Evolutionary conservation across 2,888 invertebrate species (phyloP).

Genomic region (Silvanus unidentatus): DNA sequence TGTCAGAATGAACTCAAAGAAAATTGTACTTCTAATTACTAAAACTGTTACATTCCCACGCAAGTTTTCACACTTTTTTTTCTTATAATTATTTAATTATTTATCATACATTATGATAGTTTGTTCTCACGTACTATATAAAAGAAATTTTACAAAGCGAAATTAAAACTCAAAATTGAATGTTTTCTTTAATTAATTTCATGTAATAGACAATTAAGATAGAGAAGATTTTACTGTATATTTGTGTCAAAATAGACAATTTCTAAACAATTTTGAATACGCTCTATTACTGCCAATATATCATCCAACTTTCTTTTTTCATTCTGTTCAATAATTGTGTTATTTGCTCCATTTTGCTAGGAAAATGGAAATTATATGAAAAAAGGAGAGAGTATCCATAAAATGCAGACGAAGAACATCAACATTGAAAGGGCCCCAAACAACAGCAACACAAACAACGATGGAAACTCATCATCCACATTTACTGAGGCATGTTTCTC

Average conservation of each 20-base stretch:
- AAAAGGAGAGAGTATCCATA: constrained; percentile 3
- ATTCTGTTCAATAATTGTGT: no score
- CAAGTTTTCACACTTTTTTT: background rate
- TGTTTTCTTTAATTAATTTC: background rate
- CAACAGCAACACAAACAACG: constrained; percentile 9
- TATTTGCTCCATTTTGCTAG: no score
- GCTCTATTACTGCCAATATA: no score
- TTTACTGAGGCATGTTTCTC: constrained; percentile 14
- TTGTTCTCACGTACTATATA: background rate
- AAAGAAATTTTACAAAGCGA: constrained; percentile 1
- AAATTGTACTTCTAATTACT: background rate
- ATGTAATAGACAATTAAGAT: background rate
- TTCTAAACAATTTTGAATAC: no score
- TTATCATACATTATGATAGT: background rate
- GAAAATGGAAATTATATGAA: no score
- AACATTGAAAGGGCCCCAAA: constrained; percentile 52
- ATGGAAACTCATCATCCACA: constrained; percentile 10
- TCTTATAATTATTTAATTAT: background rate
- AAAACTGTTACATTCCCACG: background rate
- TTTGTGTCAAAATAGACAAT: background rate
- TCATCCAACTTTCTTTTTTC: no score
- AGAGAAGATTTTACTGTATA: background rate
- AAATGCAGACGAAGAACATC: constrained; percentile 61
- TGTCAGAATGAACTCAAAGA: no score
- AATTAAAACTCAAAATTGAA: constrained; percentile 3